These are phyloP conservation scores for Neria commutata DNA, from an alignment of 2,888 invertebrate genomes.

Conservation along the genomic window DNA sequence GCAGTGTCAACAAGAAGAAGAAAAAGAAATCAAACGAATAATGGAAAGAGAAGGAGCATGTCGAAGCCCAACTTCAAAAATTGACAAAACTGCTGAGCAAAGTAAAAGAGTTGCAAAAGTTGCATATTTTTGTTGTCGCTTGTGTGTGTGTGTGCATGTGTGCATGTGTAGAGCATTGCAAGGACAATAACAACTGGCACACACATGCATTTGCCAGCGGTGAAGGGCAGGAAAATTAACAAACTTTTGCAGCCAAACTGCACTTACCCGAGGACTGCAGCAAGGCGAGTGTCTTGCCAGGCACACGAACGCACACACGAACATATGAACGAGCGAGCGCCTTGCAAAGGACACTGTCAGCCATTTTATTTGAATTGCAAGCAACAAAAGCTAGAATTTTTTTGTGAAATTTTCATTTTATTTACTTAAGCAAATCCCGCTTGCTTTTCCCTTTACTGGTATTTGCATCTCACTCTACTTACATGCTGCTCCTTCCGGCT, in stretches of 20 bases:
- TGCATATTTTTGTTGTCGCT: conserved; percentile 20
- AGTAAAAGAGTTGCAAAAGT: conserved; percentile 19
- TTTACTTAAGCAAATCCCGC: background rate
- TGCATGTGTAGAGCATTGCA: background rate
- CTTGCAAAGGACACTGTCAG: too few relatives aligned
- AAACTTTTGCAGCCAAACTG: background rate
- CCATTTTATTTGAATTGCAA: too few relatives aligned
- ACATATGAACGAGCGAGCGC: background rate
- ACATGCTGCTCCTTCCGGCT: background rate
- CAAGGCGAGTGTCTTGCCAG: background rate
- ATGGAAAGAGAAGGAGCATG: background rate
- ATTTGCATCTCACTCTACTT: background rate
- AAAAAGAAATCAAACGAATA: too few relatives aligned
- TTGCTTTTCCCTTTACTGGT: background rate
- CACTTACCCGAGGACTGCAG: background rate
- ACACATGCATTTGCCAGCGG: background rate
- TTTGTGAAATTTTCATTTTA: too few relatives aligned
- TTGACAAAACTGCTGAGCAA: conserved; percentile 23
- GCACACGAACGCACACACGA: background rate
- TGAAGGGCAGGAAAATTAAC: background rate
- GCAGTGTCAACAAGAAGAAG: too few relatives aligned
- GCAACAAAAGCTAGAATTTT: too few relatives aligned
- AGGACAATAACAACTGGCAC: background rate
- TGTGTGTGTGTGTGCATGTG: conserved; percentile 16
- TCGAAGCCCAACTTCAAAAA: conserved; percentile 1